Evolutionary conservation across 2,797 vertebrate genomes (phyloP).

Genomic region (Melanotaenia maccullochi): DNA sequence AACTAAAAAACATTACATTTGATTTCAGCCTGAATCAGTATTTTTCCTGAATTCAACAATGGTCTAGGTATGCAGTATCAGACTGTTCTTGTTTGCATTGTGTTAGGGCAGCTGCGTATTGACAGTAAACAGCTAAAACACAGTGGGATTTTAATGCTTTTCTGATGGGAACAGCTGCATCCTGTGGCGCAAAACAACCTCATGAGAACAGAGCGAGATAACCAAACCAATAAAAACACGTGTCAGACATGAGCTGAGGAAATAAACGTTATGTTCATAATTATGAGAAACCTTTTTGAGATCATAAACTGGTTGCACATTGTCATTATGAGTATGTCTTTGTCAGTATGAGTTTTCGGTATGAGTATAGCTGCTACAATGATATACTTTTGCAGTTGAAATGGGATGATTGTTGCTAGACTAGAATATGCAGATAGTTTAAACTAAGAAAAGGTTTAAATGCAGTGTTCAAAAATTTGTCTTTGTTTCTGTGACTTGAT

Average conservation of each 20-base stretch:
- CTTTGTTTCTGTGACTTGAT: neutral
- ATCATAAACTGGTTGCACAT: neutral
- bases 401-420: neutral
- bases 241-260: neutral
- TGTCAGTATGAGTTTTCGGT: too few relatives aligned
- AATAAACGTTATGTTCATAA: neutral
- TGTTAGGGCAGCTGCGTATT: neutral
- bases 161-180: conserved; percentile 13
- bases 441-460: neutral
- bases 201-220: neutral
- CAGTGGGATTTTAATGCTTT: neutral
- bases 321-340: neutral
- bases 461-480: neutral
- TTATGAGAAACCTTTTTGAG: neutral
- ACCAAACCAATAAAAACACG: neutral
- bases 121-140: neutral
- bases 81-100: neutral
- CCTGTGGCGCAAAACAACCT: neutral
- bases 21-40: neutral
- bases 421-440: neutral
- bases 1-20: neutral
- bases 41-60: neutral
- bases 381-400: neutral
- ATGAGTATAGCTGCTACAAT: neutral
- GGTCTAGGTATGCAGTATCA: neutral